Conservation (phyloP, 2,888 invertebrate genomes). For the Didymodactylos carnosus region DNA sequence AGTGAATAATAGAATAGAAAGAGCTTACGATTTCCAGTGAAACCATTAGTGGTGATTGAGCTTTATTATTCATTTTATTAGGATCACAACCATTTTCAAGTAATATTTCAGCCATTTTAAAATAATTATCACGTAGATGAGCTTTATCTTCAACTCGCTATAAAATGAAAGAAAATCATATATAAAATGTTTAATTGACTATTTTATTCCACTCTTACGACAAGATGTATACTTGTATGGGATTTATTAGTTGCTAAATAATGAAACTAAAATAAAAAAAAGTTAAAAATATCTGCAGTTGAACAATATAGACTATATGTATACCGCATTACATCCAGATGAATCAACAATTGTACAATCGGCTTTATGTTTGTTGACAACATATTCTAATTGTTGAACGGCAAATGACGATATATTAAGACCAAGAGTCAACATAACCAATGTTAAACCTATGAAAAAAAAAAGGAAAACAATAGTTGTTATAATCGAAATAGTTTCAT, state of each 20-base stretch:
- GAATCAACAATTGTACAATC: conserved; percentile 1
- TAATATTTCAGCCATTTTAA: conserved; percentile 6
- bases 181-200: background rate
- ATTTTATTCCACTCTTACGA: background rate
- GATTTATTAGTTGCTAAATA: conserved; percentile 3
- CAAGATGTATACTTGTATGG: background rate
- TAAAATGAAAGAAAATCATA: too few relatives aligned
- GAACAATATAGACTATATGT: too few relatives aligned
- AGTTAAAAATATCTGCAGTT: too few relatives aligned
- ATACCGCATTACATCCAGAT: conserved; percentile 4
- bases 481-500: too few relatives aligned
- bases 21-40: background rate
- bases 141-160: background rate
- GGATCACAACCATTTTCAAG: background rate
- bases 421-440: conserved; percentile 7
- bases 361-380: conserved; percentile 3
- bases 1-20: too few relatives aligned
- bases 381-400: conserved; percentile 9
- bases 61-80: background rate
- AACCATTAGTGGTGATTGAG: background rate
- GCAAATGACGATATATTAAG: background rate
- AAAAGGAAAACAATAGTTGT: too few relatives aligned
- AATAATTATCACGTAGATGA: background rate
- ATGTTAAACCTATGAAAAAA: too few relatives aligned
- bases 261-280: background rate